Evolutionary conservation across 2,113 vertebrate genomes (phyloP).

Genomic region (Lepus europaeus): DNA sequence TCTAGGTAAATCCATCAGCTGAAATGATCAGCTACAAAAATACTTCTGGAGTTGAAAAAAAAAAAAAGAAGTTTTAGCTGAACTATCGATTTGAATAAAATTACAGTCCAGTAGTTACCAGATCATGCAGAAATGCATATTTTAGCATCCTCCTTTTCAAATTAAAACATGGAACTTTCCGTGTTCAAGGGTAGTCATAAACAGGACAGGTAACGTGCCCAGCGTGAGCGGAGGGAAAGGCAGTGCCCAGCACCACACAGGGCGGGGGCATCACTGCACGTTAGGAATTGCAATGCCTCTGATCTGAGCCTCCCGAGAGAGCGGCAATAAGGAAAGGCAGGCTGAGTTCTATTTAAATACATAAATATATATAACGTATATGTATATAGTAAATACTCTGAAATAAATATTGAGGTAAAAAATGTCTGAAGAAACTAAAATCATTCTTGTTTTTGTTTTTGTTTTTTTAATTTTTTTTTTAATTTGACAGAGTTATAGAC

Average conservation of each 20-base stretch:
- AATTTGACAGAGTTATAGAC: too few species aligned
- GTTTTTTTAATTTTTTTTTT: too few species aligned
- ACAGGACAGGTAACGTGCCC: background rate
- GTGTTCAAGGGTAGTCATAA: slow-evolving; percentile 74
- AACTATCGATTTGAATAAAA: slow-evolving; percentile 75
- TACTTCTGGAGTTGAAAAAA: slow-evolving; percentile 65
- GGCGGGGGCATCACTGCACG: background rate
- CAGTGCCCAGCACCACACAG: background rate
- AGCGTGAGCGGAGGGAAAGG: background rate
- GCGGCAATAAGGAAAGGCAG: background rate
- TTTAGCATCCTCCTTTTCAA: slow-evolving; percentile 75
- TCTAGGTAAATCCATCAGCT: slow-evolving; percentile 55
- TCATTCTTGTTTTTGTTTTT: background rate
- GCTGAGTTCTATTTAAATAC: background rate
- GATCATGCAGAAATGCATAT: slow-evolving; percentile 64
- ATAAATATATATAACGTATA: too few species aligned
- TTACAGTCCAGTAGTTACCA: slow-evolving; percentile 68
- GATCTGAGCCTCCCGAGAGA: background rate
- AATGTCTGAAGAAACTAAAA: slow-evolving; percentile 26
- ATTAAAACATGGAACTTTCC: slow-evolving; percentile 67
- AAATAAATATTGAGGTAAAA: background rate
- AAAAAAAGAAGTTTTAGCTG: slow-evolving; percentile 71
- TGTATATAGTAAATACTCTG: background rate
- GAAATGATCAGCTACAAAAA: slow-evolving; percentile 73
- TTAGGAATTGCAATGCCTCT: background rate